Base-by-base conservation (phyloP, 1,140 invertebrate genomes). In the Propsilocerus akamusi region DNA sequence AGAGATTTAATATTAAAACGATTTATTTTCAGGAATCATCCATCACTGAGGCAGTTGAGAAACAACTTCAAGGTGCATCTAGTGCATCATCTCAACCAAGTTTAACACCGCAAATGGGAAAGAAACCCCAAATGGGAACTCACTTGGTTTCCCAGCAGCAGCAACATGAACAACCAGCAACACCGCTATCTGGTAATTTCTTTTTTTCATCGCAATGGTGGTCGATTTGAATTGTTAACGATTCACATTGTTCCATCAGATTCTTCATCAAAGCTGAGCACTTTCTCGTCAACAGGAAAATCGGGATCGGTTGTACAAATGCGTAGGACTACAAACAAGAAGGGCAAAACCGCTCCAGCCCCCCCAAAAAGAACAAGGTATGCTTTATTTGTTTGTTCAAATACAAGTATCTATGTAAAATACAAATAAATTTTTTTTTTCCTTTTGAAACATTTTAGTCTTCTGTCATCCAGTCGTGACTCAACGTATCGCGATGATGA, bases 361-460 rank as follows among this genome's bases (percentile, higher is more conserved):
- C 91, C 91, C 52, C 91, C 91, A 4, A 94, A 94, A 68, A 71
- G 91, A 56, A 95, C 91, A 37, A 93, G 87, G 84, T 92, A 71
- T 50, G 50, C 53, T 7, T 24, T 23, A 47, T 4, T 25, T 7
- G 14, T 47, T 47, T 14, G 46, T 25, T 17, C 23, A 28, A n/a
- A n/a, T n/a, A n/a, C n/a, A n/a, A n/a, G n/a, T n/a, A n/a, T n/a
- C n/a, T n/a, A n/a, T 23, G 23, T 24, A 49, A 12, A 28, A 41
- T 10, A 12, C 5, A 41, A 49, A 32, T 25, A 26, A 24, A 49
- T 47, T 26, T 47, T 30, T 50, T 56, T 53, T 57, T n/a, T n/a
- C n/a, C n/a, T n/a, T n/a, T n/a, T n/a, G n/a, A n/a, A n/a, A n/a
- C 51, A 59, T 71, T 71, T 55, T 68, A 86, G 83, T 68, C 68